phyloP scores from a whole-genome alignment of 2,888 invertebrate species.

The Orchesella flavescens region DNA sequence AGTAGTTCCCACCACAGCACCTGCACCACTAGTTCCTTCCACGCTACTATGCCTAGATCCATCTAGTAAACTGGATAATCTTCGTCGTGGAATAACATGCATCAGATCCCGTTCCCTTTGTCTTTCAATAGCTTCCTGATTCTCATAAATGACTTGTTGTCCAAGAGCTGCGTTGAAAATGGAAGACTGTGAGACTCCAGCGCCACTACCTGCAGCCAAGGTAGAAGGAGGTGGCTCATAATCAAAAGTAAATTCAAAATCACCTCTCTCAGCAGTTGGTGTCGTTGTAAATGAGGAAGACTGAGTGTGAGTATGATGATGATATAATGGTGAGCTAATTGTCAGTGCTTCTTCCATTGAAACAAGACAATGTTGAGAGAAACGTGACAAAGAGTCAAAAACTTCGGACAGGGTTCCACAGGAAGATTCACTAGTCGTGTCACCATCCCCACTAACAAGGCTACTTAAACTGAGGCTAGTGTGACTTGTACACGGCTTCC shows the following conservation, averaged over 20 bases:
- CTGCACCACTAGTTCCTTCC: conserved; percentile 42
- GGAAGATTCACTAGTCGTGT: conserved; percentile 66
- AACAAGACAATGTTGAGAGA: conserved; percentile 69
- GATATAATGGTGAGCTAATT: conserved; percentile 63
- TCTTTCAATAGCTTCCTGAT: conserved; percentile 56
- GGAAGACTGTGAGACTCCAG: conserved; percentile 18
- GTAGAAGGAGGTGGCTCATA: conserved; percentile 50
- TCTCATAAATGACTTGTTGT: conserved; percentile 59
- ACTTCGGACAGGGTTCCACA: conserved; percentile 69
- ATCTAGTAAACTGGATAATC: conserved; percentile 59
- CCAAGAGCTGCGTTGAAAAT: conserved; percentile 35
- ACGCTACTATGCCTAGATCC: conserved; percentile 23
- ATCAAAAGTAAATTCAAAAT: conserved; percentile 65
- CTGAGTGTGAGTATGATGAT: conserved; percentile 51
- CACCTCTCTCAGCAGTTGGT: conserved; percentile 62
- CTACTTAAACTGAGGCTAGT: conserved; percentile 68
- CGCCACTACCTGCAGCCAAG: conserved; percentile 1
- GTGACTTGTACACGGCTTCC: conserved; percentile 61
- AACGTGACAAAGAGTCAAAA: conserved; percentile 70
- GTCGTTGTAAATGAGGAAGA: conserved; percentile 62
- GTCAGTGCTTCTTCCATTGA: conserved; percentile 69
- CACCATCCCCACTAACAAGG: conserved; percentile 65
- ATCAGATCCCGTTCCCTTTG: conserved; percentile 55
- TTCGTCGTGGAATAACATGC: conserved; percentile 56
- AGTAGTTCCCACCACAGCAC: conserved; percentile 34